Conservation (phyloP, 1,140 invertebrate species). For the Lucilia sericata region DNA sequence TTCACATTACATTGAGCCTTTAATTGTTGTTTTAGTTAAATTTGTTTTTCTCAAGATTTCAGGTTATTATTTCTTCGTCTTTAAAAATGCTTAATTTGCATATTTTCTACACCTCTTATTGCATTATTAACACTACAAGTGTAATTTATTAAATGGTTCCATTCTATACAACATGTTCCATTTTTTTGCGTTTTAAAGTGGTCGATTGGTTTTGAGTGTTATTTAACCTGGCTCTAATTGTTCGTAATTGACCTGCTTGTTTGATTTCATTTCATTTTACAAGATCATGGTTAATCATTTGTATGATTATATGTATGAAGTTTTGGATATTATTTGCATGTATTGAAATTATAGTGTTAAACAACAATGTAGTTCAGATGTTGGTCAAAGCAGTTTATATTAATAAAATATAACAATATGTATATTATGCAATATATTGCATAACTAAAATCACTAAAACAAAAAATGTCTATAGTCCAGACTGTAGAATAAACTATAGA, state of each 20-base stretch:
- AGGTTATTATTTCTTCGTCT: too few relatives aligned
- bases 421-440: too few relatives aligned
- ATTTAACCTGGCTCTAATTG: slow-evolving; percentile 21
- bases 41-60: too few relatives aligned
- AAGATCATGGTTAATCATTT: slow-evolving; percentile 8
- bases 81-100: slow-evolving; percentile 11
- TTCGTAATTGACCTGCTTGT: slow-evolving; percentile 17
- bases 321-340: background rate
- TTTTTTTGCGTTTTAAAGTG: background rate
- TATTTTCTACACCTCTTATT: slow-evolving; percentile 4
- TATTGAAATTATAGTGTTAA: too few relatives aligned
- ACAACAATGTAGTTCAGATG: background rate
- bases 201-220: background rate
- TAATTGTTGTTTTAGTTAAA: too few relatives aligned
- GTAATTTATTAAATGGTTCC: background rate
- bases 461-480: too few relatives aligned
- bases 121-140: background rate
- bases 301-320: background rate
- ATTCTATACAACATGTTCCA: background rate
- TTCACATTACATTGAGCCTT: too few relatives aligned
- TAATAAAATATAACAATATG: too few relatives aligned
- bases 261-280: slow-evolving; percentile 9
- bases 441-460: too few relatives aligned
- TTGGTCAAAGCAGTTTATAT: too few relatives aligned
- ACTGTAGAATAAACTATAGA: too few relatives aligned